These are phyloP conservation scores for Drosophila eugracilis DNA, from an alignment of 1,140 invertebrate species.

Conservation along the genomic window DNA sequence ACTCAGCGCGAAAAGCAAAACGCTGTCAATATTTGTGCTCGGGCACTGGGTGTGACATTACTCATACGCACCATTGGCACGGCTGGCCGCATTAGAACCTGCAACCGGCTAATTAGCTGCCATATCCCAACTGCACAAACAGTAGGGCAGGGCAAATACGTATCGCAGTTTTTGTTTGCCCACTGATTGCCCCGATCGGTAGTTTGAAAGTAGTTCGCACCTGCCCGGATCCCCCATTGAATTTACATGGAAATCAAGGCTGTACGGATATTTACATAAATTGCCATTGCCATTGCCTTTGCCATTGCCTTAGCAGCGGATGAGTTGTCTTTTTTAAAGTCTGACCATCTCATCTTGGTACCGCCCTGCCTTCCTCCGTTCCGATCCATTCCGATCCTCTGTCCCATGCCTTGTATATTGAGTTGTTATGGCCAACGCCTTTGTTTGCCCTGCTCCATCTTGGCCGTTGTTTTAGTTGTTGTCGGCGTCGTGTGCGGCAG, in stretches of 20 bases:
- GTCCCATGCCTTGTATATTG: conserved; percentile 64
- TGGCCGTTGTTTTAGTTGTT: conserved; percentile 39
- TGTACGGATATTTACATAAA: conserved; percentile 66
- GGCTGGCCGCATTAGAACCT: conserved; percentile 69
- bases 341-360: conserved; percentile 21
- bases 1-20: conserved; percentile 26
- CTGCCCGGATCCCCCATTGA: conserved; percentile 31
- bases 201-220: conserved; percentile 79
- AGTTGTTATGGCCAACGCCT: conserved; percentile 81
- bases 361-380: no score
- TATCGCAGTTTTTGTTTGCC: conserved; percentile 20
- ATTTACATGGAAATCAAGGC: conserved; percentile 72
- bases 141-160: conserved; percentile 22
- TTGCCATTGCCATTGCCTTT: conserved; percentile 37
- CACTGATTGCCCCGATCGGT: conserved; percentile 36
- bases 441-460: conserved; percentile 68
- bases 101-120: conserved; percentile 65
- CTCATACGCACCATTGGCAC: conserved; percentile 71
- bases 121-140: conserved; percentile 48
- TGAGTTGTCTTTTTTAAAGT: conserved; percentile 2
- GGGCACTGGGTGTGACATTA: conserved; percentile 69
- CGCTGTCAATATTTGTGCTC: conserved; percentile 39
- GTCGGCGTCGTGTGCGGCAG: conserved; percentile 70
- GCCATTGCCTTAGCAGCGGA: conserved; percentile 1
- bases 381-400: conserved; percentile 1